phyloP scores from a whole-genome alignment of 1,140 invertebrate genomes.

The Adoxophyes honmai region DNA sequence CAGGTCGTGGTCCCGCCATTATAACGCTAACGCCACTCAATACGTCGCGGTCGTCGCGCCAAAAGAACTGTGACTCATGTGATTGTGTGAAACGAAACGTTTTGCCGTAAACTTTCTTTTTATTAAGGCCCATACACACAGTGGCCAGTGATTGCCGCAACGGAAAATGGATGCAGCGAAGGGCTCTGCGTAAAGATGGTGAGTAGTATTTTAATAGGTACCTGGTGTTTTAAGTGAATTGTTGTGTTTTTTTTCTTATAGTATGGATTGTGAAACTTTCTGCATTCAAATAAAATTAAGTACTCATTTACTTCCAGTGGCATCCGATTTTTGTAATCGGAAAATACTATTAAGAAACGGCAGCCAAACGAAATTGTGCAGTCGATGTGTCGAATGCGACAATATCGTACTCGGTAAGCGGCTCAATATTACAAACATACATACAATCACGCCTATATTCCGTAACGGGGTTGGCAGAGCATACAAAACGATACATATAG shows the following conservation, averaged over 20 bases:
- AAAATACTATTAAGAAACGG: constrained; percentile 27
- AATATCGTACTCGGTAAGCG: constrained; percentile 30
- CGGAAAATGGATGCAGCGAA: constrained; percentile 18
- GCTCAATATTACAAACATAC: constrained; percentile 31
- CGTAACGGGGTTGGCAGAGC: constrained; percentile 23
- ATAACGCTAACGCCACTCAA: too few species aligned
- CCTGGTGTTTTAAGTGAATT: constrained; percentile 15
- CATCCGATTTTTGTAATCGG: constrained; percentile 21
- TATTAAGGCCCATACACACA: too few species aligned
- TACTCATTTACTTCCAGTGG: constrained; percentile 2
- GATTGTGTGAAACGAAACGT: too few species aligned
- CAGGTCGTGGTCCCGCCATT: too few species aligned
- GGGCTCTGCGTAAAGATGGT: constrained; percentile 21
- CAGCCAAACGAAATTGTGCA: constrained; percentile 27
- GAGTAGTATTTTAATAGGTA: constrained; percentile 14
- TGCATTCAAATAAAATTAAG: background rate
- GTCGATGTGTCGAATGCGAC: constrained; percentile 28
- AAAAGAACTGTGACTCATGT: too few species aligned
- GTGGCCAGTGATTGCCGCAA: constrained; percentile 16
- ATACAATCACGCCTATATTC: constrained; percentile 26
- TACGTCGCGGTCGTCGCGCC: too few species aligned
- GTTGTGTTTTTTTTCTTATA: constrained; percentile 13
- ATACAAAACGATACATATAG: constrained; percentile 25
- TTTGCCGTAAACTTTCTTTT: too few species aligned
- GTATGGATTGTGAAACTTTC: constrained; percentile 13